Base-by-base conservation (phyloP, 1,140 invertebrate species). In the Stegodyphus dumicola region DNA sequence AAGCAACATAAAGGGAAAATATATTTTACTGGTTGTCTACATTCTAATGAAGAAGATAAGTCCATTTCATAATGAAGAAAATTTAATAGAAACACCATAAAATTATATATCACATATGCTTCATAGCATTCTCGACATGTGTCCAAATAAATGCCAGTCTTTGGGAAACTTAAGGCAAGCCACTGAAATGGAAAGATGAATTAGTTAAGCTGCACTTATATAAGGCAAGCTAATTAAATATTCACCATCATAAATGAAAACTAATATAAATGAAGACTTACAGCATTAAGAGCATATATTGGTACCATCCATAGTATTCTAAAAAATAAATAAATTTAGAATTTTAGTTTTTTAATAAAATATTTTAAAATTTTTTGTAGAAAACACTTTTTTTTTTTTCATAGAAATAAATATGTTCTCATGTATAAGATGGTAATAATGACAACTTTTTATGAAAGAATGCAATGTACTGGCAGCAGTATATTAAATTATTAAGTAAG, bases 291-390 rank as follows among this genome's bases (percentile, higher is more conserved):
- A 56, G 96, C 95, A 93, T 99, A 99, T 89, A 98, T 97, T 87
- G 97, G 97, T 74, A 99, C 97, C 97, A 99, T 99, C 97, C 97
- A 98, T 88, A 99, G 90, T 91, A 99, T 97, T 90, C 97, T 96
- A 90, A 60, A 60, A 60, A 60, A 10, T 60, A 60, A 60, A 60
- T 60, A 60, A 60, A 10, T 10, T 60, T 60, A 60, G 15, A 10
- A 7, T 7, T 56, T 7, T 56, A 56, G 13, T 60, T 10, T 10
- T 60, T 60, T 60, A 60, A 60, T 60, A 9, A 10, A 56, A 13
- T 56, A 13, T 13, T 7, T 7, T 56, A 13, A 60, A 60, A 60
- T 2, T 9, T 60, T 9, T 9, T 60, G 9, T 60, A 15, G 56
- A 60, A 60, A 10, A 56, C 13, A 7, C 7, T 56, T 13, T 56